These are phyloP conservation scores for Himantopus leucocephalus DNA, from an alignment of 2,113 vertebrate genomes.

Conservation along the genomic window DNA sequence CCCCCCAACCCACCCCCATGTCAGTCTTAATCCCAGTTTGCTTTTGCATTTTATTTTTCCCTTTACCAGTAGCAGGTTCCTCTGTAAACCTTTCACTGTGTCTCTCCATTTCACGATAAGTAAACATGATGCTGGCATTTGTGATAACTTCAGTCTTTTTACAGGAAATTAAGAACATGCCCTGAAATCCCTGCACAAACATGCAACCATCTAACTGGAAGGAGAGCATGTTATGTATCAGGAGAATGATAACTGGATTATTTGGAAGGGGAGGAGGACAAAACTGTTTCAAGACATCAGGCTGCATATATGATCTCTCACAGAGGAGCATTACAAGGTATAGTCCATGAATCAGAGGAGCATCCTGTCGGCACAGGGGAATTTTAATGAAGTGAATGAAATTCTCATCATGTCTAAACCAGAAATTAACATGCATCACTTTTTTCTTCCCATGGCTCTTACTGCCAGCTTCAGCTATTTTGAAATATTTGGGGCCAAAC, in stretches of 20 bases:
- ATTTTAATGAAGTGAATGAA: conserved; percentile 63
- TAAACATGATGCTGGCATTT: background rate
- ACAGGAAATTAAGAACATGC: background rate
- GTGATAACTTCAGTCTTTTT: background rate
- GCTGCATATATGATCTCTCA: background rate
- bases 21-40: background rate
- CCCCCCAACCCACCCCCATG: background rate
- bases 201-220: background rate
- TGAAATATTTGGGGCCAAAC: conserved; percentile 58
- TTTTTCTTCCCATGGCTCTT: conserved; percentile 54
- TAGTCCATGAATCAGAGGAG: conserved; percentile 20
- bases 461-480: conserved; percentile 57
- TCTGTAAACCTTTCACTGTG: background rate
- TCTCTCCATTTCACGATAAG: background rate
- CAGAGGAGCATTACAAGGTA: background rate
- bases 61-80: background rate
- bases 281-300: background rate
- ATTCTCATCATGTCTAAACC: conserved; percentile 55
- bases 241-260: background rate
- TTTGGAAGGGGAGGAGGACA: background rate
- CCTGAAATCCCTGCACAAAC: background rate
- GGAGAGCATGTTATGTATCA: background rate
- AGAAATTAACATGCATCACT: conserved; percentile 64
- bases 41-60: conserved; percentile 1
- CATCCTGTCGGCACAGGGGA: background rate